Evolutionary conservation across 2,113 vertebrate species (phyloP).

Genomic region (Eptesicus fuscus): DNA sequence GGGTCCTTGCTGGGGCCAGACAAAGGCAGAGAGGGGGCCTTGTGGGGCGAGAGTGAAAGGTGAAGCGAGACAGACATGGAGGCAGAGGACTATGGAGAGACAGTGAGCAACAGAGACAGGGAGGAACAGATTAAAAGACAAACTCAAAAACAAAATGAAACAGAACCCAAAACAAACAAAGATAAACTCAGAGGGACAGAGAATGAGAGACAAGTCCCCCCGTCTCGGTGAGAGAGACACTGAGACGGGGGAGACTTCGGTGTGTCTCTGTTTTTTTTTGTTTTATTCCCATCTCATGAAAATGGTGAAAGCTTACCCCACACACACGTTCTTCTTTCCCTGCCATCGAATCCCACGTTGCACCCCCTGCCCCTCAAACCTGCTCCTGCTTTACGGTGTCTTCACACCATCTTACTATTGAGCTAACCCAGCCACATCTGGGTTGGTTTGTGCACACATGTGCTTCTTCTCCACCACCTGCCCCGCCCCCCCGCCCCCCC

Average conservation of each 20-base stretch:
- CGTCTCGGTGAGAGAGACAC: background rate
- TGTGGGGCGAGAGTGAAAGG: background rate
- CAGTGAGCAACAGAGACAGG: background rate
- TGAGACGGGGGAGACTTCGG: background rate
- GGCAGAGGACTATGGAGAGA: background rate
- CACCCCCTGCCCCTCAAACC: too few relatives aligned
- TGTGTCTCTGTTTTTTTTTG: background rate
- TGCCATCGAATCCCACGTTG: background rate
- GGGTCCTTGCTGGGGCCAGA: background rate
- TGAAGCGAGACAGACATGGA: background rate
- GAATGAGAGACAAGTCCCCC: background rate
- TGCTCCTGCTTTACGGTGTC: background rate
- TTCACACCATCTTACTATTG: background rate
- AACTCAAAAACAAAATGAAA: too few relatives aligned
- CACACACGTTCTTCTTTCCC: background rate
- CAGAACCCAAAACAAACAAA: too few relatives aligned
- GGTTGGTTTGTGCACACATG: fast-evolving
- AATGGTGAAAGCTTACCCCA: background rate
- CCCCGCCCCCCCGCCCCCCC: too few relatives aligned
- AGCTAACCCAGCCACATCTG: background rate
- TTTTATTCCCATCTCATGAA: background rate
- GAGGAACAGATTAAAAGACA: background rate
- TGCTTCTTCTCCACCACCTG: fast-evolving
- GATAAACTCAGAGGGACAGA: too few relatives aligned
- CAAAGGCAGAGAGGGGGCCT: background rate